Evolutionary conservation across 2,888 invertebrate species (phyloP).

Genomic region (Strigamia maritima): DNA sequence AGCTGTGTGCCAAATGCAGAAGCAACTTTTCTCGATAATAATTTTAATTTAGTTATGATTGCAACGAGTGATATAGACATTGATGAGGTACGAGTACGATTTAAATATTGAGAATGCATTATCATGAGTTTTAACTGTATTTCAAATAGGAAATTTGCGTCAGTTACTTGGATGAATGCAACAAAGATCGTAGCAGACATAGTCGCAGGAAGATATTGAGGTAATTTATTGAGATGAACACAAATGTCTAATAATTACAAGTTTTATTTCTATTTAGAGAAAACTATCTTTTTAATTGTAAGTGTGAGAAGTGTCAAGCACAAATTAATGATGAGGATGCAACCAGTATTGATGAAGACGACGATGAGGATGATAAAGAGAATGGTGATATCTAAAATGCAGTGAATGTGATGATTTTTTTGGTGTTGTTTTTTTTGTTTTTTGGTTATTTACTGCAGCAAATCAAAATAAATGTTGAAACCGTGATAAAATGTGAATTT

Average conservation of each 20-base stretch:
- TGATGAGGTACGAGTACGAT: conserved; percentile 60
- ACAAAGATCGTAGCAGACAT: conserved; percentile 74
- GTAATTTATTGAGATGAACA: conserved; percentile 47
- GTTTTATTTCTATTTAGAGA: conserved; percentile 48
- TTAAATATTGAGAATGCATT: neutral
- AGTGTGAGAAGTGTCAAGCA: conserved; percentile 71
- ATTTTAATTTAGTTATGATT: conserved; percentile 60
- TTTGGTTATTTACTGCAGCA: neutral
- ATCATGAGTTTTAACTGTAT: neutral
- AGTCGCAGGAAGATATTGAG: conserved; percentile 74
- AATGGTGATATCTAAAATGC: conserved; percentile 39
- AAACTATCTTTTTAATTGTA: conserved; percentile 60
- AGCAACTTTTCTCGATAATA: conserved; percentile 77
- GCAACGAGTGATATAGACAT: conserved; percentile 68
- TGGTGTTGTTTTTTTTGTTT: too few relatives aligned
- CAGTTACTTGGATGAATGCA: conserved; percentile 85
- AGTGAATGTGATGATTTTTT: neutral
- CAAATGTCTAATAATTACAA: neutral
- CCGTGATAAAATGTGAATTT: neutral
- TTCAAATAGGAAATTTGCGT: conserved; percentile 72
- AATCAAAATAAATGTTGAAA: neutral
- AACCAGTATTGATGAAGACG: conserved; percentile 71
- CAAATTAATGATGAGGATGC: conserved; percentile 73
- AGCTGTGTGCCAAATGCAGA: conserved; percentile 87
- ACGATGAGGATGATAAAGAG: conserved; percentile 55